Conservation (phyloP, 2,113 vertebrate genomes). For the Ammospiza nelsoni region DNA sequence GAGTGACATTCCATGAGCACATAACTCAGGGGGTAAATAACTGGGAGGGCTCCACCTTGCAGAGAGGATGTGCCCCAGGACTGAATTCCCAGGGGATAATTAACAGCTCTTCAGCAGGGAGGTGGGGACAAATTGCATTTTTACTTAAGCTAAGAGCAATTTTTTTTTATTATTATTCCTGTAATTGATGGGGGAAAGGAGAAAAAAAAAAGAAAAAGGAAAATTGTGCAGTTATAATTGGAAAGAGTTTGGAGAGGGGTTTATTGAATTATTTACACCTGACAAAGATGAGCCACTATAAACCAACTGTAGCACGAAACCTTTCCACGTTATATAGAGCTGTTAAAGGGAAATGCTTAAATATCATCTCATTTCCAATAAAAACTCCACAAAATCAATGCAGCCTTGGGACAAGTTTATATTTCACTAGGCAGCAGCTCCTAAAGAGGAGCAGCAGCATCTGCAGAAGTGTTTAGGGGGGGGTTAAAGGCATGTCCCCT, state of each 20-base stretch:
- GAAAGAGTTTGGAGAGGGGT: neutral
- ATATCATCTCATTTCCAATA: slow-evolving; percentile 11
- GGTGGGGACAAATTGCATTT: neutral
- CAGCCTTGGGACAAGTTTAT: accelerated
- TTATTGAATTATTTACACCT: neutral
- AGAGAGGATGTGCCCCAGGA: neutral
- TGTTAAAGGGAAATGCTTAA: slow-evolving; percentile 17
- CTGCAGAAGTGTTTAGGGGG: neutral
- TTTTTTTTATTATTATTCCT: neutral
- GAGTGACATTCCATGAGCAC: neutral
- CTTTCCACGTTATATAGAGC: neutral
- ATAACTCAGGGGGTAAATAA: slow-evolving; percentile 13
- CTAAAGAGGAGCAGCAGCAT: neutral
- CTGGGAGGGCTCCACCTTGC: neutral
- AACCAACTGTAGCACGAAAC: neutral
- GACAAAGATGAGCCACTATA: neutral
- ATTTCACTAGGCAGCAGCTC: neutral
- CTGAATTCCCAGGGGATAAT: neutral
- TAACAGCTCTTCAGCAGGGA: neutral
- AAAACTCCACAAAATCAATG: neutral
- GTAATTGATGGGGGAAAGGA: neutral
- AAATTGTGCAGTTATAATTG: neutral
- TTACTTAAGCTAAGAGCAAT: neutral
- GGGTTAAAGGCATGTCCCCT: accelerated
- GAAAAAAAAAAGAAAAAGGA: accelerated